Conservation (phyloP, 2,888 invertebrate species). For the Tetramorium bicarinatum region DNA sequence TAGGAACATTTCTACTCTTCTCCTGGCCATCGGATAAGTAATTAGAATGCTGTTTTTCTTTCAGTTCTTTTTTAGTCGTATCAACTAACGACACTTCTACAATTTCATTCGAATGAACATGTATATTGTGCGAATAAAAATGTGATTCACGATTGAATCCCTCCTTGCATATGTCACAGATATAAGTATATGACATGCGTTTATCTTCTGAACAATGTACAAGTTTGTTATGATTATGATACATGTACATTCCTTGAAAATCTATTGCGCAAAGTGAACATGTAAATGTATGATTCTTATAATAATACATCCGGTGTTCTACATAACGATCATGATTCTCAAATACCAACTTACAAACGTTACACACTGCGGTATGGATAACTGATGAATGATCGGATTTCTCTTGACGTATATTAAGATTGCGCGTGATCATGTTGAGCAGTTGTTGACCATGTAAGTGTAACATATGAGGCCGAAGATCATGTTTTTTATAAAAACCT, state of each 20-base stretch:
- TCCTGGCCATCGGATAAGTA: background rate
- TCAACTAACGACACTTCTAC: background rate
- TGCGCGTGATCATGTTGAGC: background rate
- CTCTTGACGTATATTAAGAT: background rate
- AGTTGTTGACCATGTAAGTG: slow-evolving; percentile 70
- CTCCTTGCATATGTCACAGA: slow-evolving; percentile 72
- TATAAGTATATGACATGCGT: slow-evolving; percentile 59
- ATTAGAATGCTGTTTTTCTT: background rate
- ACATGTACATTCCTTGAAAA: slow-evolving; percentile 71
- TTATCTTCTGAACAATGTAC: slow-evolving; percentile 65
- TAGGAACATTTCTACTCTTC: background rate
- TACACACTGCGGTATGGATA: slow-evolving; percentile 56
- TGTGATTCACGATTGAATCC: slow-evolving; percentile 74
- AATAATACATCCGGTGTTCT: slow-evolving; percentile 76
- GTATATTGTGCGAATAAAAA: slow-evolving; percentile 74
- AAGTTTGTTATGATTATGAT: slow-evolving; percentile 74
- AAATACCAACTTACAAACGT: slow-evolving; percentile 73
- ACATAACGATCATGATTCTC: slow-evolving; percentile 67
- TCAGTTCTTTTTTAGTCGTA: background rate
- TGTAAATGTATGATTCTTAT: slow-evolving; percentile 55
- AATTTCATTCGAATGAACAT: slow-evolving; percentile 68
- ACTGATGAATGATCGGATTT: background rate
- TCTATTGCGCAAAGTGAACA: slow-evolving; percentile 69
- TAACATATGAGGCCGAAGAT: slow-evolving; percentile 70
- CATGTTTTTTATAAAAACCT: slow-evolving; percentile 64